These are phyloP conservation scores for Lamellibrachia satsuma DNA, from an alignment of 2,888 invertebrate genomes.

Conservation along the genomic window DNA sequence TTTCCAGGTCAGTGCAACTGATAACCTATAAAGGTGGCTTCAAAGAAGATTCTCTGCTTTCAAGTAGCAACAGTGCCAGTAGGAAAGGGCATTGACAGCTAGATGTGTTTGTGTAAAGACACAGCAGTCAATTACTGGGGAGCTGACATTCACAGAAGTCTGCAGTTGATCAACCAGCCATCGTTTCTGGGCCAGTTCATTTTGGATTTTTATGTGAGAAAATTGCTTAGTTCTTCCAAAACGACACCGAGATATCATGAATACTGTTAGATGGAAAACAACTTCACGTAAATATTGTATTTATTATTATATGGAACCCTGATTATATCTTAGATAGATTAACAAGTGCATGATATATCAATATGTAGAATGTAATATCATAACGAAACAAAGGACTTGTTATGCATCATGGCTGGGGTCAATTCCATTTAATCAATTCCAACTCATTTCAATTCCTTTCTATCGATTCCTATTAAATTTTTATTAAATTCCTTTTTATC, in stretches of 20 bases:
- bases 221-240: too few relatives aligned
- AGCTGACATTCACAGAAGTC: not conserved
- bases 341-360: not conserved
- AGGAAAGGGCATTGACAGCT: not conserved
- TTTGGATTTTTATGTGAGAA: not conserved
- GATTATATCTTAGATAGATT: not conserved
- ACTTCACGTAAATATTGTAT: too few relatives aligned
- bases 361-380: not conserved
- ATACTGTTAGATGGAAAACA: too few relatives aligned
- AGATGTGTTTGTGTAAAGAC: not conserved
- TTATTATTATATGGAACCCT: not conserved
- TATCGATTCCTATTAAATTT: too few relatives aligned
- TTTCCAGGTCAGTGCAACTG: not conserved
- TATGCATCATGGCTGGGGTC: not conserved
- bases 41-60: not conserved
- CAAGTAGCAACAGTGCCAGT: not conserved
- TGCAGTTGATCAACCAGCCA: not conserved
- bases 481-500: not conserved
- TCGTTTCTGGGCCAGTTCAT: not conserved
- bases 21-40: not conserved
- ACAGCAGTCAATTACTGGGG: not conserved
- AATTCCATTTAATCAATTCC: not conserved
- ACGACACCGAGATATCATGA: too few relatives aligned
- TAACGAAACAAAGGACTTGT: not conserved
- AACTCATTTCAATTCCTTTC: not conserved